Base-by-base conservation (phyloP, 1,140 invertebrate species). In the Plectus sambesii region DNA sequence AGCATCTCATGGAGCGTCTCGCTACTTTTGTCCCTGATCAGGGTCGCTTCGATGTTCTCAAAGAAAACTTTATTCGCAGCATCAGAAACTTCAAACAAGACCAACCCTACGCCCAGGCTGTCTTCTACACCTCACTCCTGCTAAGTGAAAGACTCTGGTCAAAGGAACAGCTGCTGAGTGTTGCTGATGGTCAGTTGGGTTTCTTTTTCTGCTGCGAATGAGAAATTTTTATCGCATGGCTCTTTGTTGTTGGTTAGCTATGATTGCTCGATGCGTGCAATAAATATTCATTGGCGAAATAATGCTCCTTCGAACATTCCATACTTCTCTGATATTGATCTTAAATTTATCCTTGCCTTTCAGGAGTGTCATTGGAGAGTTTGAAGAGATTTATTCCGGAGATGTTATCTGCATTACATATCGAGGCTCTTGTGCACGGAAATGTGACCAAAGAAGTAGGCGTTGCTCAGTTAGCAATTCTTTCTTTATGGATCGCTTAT, bases 51-150 rank as follows among this genome's bases (percentile, higher is more conserved):
- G 79, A 82, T 41, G 87, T 94, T 57, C 73, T 87, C 47, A 92
- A 90, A 71, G 88, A 94, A 72, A 73, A 82, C 78, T 82, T 83
- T 68, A 76, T 79, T 23, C 72, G 89, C 56, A 74, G 75, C 4
- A 73, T 96, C 49, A 70, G 69, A 44, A 79, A 79, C 58, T 78
- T 77, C 59, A 78, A 81, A 47, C 81, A 85, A 1, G 87, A 90
- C 61, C 87, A 93, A 67, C 89, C 92, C 0, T 87, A 90, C 69
- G 79, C 86, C 66, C 88, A 93, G 70, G 83, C 85, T n/a, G 77
- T 85, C 5, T 92, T 92, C 74, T 87, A 89, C 70, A 77, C 87
- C 39, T 79, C 81, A 8, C 72, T 87, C 9, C 73, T 93, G 26
- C 73, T 94, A 47, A 78, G 81, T 0, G 87, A 96, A 69, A 74